Evolutionary conservation across 1,140 invertebrate genomes (phyloP).

Genomic region (Hyposmocoma kahamanoa): DNA sequence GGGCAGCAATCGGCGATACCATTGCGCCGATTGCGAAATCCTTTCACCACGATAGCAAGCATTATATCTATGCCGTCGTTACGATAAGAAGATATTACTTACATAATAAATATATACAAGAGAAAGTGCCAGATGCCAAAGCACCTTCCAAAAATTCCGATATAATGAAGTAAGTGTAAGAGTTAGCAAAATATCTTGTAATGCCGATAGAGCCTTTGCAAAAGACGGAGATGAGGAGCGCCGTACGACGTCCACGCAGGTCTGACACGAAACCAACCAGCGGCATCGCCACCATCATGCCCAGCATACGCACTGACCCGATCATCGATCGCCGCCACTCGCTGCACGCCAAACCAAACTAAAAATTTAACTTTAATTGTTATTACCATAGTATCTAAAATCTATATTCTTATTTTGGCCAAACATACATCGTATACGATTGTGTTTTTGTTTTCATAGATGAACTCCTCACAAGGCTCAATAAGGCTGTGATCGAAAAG

Average conservation of each 20-base stretch:
- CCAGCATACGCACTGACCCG: constrained; percentile 45
- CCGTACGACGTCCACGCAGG: constrained; percentile 76
- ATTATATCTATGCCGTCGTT: too few species aligned
- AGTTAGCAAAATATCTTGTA: constrained; percentile 78
- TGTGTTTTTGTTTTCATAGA: constrained; percentile 49
- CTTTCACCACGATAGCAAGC: too few species aligned
- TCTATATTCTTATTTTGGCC: not conserved
- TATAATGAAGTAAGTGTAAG: constrained; percentile 76
- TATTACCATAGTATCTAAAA: not conserved
- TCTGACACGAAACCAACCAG: constrained; percentile 73
- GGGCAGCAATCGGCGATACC: too few species aligned
- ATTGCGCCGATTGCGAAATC: too few species aligned
- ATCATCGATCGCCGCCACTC: constrained; percentile 43
- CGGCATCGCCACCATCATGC: constrained; percentile 46
- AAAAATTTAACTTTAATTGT: not conserved
- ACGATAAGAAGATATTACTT: too few species aligned
- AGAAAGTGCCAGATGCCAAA: constrained; percentile 59
- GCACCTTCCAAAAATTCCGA: constrained; percentile 80
- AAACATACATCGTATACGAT: constrained; percentile 57
- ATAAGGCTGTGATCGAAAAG: constrained; percentile 28
- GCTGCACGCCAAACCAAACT: constrained; percentile 49
- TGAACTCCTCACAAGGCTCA: constrained; percentile 43
- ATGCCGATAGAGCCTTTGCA: constrained; percentile 74
- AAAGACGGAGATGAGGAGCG: constrained; percentile 77
- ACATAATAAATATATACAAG: constrained; percentile 60